Evolutionary conservation across 2,113 vertebrate genomes (phyloP).

Genomic region (Hemibagrus wyckioides): DNA sequence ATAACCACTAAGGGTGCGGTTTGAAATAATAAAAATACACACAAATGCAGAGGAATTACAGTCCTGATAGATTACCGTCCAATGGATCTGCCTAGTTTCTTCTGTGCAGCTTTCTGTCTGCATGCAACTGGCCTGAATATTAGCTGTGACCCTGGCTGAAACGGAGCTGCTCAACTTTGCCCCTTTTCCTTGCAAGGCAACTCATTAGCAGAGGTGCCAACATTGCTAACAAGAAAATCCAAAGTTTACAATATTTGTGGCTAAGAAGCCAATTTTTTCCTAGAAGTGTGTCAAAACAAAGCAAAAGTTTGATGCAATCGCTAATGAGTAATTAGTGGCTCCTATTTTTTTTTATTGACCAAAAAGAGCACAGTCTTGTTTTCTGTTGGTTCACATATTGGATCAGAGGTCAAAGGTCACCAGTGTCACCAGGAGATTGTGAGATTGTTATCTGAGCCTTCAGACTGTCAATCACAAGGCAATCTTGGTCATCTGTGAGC

Average conservation of each 20-base stretch:
- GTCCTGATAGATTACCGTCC: background rate
- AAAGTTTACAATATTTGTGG: background rate
- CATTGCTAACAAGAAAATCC: slow-evolving; percentile 1
- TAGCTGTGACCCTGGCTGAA: background rate
- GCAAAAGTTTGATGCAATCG: background rate
- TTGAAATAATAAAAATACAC: background rate
- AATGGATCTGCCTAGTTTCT: background rate
- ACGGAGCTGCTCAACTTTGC: slow-evolving; percentile 15
- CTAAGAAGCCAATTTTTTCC: background rate
- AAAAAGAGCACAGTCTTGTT: background rate
- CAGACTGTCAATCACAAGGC: background rate
- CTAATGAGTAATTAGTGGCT: background rate
- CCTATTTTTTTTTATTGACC: background rate
- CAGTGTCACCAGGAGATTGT: background rate
- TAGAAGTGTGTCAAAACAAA: background rate
- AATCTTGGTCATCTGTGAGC: too few relatives aligned
- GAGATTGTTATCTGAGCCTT: too few relatives aligned
- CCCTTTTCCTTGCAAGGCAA: background rate
- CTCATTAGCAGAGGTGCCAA: slow-evolving; percentile 17
- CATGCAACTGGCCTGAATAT: background rate
- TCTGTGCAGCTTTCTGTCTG: background rate
- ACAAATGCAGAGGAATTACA: background rate
- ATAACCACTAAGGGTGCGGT: background rate
- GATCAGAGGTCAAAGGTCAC: background rate
- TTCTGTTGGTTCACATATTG: background rate